Percentiles rank a stretch among this genome's conserved stretches.
Conservation (phyloP, 1,140 invertebrate genomes). For the Ectropis grisescens region DNA sequence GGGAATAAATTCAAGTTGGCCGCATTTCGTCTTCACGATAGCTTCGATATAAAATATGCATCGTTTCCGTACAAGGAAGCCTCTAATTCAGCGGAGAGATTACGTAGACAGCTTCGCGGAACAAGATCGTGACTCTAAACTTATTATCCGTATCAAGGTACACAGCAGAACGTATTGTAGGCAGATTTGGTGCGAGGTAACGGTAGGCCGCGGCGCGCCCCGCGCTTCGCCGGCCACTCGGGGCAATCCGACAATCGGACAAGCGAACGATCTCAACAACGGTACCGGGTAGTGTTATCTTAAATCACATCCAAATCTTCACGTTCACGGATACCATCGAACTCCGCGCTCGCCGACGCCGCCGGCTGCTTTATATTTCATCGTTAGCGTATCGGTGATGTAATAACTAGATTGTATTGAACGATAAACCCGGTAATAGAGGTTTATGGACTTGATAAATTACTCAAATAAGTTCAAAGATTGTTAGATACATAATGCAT, state of each 20-base stretch:
- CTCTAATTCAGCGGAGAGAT: slow-evolving; percentile 45
- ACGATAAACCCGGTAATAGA: too few species aligned
- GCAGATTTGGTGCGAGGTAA: slow-evolving; percentile 63
- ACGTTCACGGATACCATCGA: neutral
- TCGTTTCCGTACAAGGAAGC: slow-evolving; percentile 41
- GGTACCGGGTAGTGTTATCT: slow-evolving; percentile 51
- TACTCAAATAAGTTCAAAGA: too few species aligned
- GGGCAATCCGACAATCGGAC: slow-evolving; percentile 31
- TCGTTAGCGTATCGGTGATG: too few species aligned
- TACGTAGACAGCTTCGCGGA: slow-evolving; percentile 45
- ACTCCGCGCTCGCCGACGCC: too few species aligned
- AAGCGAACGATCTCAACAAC: slow-evolving; percentile 39
- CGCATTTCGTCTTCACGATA: slow-evolving; percentile 20
- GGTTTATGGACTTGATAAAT: too few species aligned
- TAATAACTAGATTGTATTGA: too few species aligned
- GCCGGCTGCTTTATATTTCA: neutral
- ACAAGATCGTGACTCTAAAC: slow-evolving; percentile 58
- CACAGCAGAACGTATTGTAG: slow-evolving; percentile 46
- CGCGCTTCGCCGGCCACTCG: slow-evolving; percentile 7
- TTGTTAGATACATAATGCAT: too few species aligned
- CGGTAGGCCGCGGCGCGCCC: slow-evolving; percentile 13
- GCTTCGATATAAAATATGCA: slow-evolving; percentile 36
- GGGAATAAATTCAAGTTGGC: slow-evolving; percentile 16
- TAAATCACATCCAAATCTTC: slow-evolving; percentile 38
- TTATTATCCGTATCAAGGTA: slow-evolving; percentile 57